Evolutionary conservation across 2,113 vertebrate genomes (phyloP), one percentile per base, ranked within the genome.

Genomic region (Diphyllodes magnificus): DNA sequence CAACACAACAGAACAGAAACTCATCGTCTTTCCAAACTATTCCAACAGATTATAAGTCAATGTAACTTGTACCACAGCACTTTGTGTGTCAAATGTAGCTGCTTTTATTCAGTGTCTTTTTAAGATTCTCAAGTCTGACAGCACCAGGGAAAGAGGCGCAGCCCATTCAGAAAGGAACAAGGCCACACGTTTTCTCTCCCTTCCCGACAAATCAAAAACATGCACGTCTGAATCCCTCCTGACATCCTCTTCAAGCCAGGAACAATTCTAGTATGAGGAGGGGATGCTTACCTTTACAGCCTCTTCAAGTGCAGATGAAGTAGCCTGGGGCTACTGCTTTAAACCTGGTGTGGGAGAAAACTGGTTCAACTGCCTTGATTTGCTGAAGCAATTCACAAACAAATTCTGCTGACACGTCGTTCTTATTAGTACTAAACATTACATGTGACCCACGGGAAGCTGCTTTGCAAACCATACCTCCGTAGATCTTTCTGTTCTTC

Each of bases 401-500:
- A 93, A 30, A 78, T 90, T 72, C 60, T 87, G 73, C 59, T 75
- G 27, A 56, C 40, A 11, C 3, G 2, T 28, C 1, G 0, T 35
- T 53, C 44, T 19, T 65, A 51, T 37, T 37, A 85, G 51, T 33
- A 64, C 31, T 61, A 81, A 42, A 16, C 11, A 72, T 33, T 30
- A 85, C 14, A 73, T 2, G 15, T 5, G 15, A 60, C 65, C 23
- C n/a, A 9, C 19, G 16, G 13, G 89, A 30, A 51, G 6, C 16
- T 23, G 21, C 54, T 88, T 54, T 35, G 42, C 64, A 80, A 96
- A 44, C 82, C 98, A 82, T 97, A 99, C 99, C 99, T 99, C 68
- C 99, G 97, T 2, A 99, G 97, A 33, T 99, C 99, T 86, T 98
- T 97, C 88, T 99, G 98, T 33, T 99, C 99, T 89, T 99, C 99